These are phyloP conservation scores for Phoebastria nigripes DNA, from an alignment of 2,797 vertebrate genomes.

Conservation along the genomic window DNA sequence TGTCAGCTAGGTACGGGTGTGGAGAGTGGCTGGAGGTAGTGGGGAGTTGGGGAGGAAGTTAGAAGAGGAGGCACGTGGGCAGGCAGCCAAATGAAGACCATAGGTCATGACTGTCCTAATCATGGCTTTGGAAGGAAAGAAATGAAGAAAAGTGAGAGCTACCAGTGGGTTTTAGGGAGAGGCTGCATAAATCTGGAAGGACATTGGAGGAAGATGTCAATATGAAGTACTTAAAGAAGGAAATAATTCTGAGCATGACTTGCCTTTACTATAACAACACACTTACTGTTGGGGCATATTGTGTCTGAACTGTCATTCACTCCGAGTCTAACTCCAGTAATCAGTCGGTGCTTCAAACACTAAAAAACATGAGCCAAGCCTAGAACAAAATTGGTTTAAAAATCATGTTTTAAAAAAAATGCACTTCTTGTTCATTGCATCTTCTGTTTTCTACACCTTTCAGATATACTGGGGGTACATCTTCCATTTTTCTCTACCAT, in stretches of 20 bases:
- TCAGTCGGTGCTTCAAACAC: not conserved
- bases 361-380: not conserved
- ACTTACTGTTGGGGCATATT: not conserved
- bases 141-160: not conserved
- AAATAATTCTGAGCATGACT: not conserved
- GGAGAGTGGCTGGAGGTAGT: not conserved
- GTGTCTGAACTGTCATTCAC: not conserved
- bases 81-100: rapidly evolving
- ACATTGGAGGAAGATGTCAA: not conserved
- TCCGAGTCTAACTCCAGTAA: not conserved
- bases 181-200: not conserved
- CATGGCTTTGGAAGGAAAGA: not conserved
- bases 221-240: not conserved
- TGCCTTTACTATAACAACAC: not conserved
- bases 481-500: not conserved
- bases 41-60: not conserved
- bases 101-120: not conserved
- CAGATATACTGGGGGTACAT: rapidly evolving
- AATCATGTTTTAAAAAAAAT: not conserved
- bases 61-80: rapidly evolving
- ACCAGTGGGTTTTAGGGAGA: not conserved
- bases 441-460: not conserved
- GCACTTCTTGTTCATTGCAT: not conserved
- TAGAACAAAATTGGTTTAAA: not conserved
- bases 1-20: rapidly evolving